phyloP scores from a whole-genome alignment of 35 echinoderm and acorn worm species.

The Ptychodera flava region DNA sequence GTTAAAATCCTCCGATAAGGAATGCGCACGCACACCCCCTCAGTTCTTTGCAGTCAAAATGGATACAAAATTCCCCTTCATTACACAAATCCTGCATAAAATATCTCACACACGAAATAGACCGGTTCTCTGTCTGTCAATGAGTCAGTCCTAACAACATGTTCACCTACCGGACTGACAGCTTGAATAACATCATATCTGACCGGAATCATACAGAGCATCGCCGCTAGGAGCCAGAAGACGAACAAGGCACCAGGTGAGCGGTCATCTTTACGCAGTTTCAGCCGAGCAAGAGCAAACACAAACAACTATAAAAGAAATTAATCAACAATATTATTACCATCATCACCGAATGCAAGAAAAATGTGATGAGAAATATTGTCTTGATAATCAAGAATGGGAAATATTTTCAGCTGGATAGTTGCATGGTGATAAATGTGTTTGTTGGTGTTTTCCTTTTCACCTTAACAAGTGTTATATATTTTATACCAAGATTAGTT shows the following conservation, averaged over 20 bases:
- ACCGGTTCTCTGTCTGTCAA: background rate
- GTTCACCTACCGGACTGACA: background rate
- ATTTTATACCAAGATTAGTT: too few species aligned
- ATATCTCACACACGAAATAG: background rate
- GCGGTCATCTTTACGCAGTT: conserved; percentile 15
- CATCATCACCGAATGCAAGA: background rate
- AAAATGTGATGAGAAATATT: too few species aligned
- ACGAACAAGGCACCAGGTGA: conserved; percentile 47
- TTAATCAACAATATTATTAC: background rate
- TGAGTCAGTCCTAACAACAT: background rate
- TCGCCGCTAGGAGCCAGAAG: conserved; percentile 29
- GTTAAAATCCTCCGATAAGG: too few species aligned
- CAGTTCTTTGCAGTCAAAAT: background rate
- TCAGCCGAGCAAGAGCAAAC: conserved; percentile 9
- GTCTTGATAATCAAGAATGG: too few species aligned
- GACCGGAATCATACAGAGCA: conserved; percentile 30
- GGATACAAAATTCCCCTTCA: background rate
- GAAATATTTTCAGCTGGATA: too few species aligned
- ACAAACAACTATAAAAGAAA: conserved; percentile 4
- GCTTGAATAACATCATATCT: conserved; percentile 11
- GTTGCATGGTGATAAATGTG: too few species aligned
- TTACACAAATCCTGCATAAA: background rate
- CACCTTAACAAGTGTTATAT: too few species aligned
- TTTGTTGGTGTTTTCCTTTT: too few species aligned
- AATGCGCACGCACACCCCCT: too few species aligned